phyloP scores from a whole-genome alignment of 1,140 invertebrate species.

The Hylaeus anthracinus region DNA sequence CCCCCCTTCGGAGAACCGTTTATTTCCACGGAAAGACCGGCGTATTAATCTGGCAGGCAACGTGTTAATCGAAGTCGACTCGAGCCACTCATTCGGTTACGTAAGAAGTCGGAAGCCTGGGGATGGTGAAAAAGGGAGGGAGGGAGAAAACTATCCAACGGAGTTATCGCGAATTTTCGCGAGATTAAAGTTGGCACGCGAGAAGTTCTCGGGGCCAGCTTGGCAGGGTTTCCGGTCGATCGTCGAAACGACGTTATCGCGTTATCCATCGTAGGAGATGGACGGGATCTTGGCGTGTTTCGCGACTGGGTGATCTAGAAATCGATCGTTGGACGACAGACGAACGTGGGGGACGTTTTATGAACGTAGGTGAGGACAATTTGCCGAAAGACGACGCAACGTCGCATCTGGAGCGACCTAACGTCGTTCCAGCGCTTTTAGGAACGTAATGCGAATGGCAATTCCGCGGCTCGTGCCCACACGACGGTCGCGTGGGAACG shows the following conservation, averaged over 20 bases:
- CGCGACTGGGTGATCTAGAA: conserved; percentile 14
- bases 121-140: neutral
- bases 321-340: conserved; percentile 28
- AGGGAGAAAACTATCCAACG: neutral
- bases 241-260: conserved; percentile 1
- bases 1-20: too few species aligned
- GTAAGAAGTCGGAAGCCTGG: neutral
- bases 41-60: too few species aligned
- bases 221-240: conserved; percentile 14
- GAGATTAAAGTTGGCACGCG: conserved; percentile 22
- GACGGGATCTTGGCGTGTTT: neutral
- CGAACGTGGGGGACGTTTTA: conserved; percentile 47
- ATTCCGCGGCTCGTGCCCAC: conserved; percentile 27
- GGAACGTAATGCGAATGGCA: conserved; percentile 19
- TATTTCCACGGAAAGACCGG: too few species aligned
- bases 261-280: neutral
- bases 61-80: neutral
- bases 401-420: conserved; percentile 42
- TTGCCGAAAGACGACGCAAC: conserved; percentile 36
- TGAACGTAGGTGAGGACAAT: conserved; percentile 54
- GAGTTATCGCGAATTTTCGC: conserved; percentile 26
- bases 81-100: conserved; percentile 4
- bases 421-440: conserved; percentile 26
- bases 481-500: conserved; percentile 45
- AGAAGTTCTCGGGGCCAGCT: conserved; percentile 13